Percentiles rank a stretch among this genome's conserved stretches.
These are phyloP conservation scores for Drosophila tani DNA, from an alignment of 1,140 invertebrate species.

Conservation along the genomic window DNA sequence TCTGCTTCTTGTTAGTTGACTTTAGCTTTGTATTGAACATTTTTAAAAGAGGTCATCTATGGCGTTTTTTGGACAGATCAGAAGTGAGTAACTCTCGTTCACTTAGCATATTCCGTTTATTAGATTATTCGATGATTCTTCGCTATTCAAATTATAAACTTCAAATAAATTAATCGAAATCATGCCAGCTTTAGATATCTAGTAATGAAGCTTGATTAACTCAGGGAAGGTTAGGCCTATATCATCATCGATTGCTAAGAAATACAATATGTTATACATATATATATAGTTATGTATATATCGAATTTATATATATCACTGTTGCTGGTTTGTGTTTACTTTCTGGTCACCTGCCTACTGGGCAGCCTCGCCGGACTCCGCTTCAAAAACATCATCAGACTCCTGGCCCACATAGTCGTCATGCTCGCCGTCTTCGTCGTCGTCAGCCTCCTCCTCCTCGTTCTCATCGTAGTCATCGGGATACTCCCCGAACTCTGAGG, in stretches of 20 bases:
- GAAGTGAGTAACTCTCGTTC: conserved; percentile 37
- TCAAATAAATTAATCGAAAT: conserved; percentile 53
- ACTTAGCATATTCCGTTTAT: conserved; percentile 53
- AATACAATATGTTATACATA: conserved; percentile 71
- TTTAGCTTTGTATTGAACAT: conserved; percentile 27
- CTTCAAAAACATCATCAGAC: conserved; percentile 72
- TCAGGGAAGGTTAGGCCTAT: conserved; percentile 39
- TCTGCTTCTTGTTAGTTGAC: background rate
- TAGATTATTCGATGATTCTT: conserved; percentile 39
- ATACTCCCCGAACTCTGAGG: conserved; percentile 69
- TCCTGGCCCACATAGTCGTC: conserved; percentile 56
- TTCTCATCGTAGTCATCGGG: conserved; percentile 63
- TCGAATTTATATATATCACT: conserved; percentile 75
- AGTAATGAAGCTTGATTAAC: conserved; percentile 33
- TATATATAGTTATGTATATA: conserved; percentile 63
- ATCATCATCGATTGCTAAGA: conserved; percentile 59
- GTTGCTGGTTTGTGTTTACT: conserved; percentile 60
- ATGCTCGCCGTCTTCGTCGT: conserved; percentile 16
- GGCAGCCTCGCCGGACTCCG: conserved; percentile 52
- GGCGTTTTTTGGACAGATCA: conserved; percentile 60
- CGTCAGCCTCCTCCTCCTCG: conserved; percentile 40
- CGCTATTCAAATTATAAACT: conserved; percentile 39
- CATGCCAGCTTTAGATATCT: conserved; percentile 29
- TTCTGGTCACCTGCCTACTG: conserved; percentile 24
- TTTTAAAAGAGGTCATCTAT: conserved; percentile 37